Evolutionary conservation across 2,797 vertebrate genomes (phyloP), one percentile per base, ranked within the genome.

Genomic region (Lophius americanus): DNA sequence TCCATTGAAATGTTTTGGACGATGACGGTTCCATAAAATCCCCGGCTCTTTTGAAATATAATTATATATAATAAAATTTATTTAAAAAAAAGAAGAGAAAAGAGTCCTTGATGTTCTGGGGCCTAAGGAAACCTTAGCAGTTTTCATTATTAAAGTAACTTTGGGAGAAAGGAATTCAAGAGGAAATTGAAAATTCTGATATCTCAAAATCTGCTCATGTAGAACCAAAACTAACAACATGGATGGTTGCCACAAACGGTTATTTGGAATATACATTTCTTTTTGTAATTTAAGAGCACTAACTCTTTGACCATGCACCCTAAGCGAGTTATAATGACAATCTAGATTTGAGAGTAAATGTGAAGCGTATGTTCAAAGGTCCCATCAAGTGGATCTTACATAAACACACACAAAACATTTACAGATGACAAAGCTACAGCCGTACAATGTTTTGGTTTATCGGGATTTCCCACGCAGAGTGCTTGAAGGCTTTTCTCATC

Each of bases 401-500:
- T 44, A 68, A 47, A 68, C 64, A 8, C 33, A 44, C 60, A 33
- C 9, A 51, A 51, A 36, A 52, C n/a, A 47, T 46, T 68, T 35
- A 14, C 49, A 42, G n/a, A 59, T 39, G 50, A 70, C 59, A 9
- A 32, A 53, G 48, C 64, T 48, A 48, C 74, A 58, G 50, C 73
- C 49, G 13, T 56, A 64, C 60, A 39, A 57, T 64, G 70, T 65
- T 79, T 66, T 3, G 33, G 44, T 64, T 87, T 83, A 79, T 85
- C 75, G 0, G 65, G 54, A 77, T 78, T 84, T 88, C 86, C 75
- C 80, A 83, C 56, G 13, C 43, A 78, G 63, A 64, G 43, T 7
- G 58, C 75, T 75, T 73, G 64, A 46, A 83, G 85, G 60, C 56
- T 77, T 81, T 77, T 83, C 78, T 79, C 71, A 74, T 72, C 66